Evolutionary conservation across 2,797 vertebrate species (phyloP), one percentile per base, ranked within the genome.

Genomic region (Cynopterus sphinx): DNA sequence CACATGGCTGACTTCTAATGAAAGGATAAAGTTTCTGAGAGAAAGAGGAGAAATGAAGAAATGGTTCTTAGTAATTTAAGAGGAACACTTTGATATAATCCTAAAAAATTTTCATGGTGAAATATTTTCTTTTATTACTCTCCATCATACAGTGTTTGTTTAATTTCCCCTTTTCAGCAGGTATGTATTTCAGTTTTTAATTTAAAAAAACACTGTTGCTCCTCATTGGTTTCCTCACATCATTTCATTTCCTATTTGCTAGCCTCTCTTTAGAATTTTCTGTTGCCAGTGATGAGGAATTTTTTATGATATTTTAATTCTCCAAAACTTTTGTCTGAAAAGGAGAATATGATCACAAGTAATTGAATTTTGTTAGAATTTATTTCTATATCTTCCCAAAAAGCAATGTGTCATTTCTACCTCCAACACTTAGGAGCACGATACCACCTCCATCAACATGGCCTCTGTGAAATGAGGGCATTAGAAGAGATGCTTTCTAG

Each of bases 1-100:
- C 98, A 98, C 98, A 98, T 98, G 98, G 95, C 96, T 98, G 97
- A 96, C 88, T 98, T 93, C 83, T 96, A 98, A 97, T 96, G 96
- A 96, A 96, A 95, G 96, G 87, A 87, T 83, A 46, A 94, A 65
- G 31, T 95, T 96, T 97, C 96, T 26, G n/a, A 90, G 96, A 86
- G 97, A 97, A 90, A 51, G 46, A 95, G 94, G 95, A 92, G 90
- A 98, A 98, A 98, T 97, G 96, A 96, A 96, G 97, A 96, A 96
- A 97, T 94, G 73, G 61, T 49, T 98, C 98, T 97, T 97, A 98
- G 97, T 97, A 97, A 86, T 98, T 98, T 97, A 95, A 94, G 96
- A 98, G 97, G 96, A 97, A 97, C 81, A 91, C 87, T 96, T 97
- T 84, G 95, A 95, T 96, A 89, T 95, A 98, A 98, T 98, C 97